phyloP scores from a whole-genome alignment of 2,113 vertebrate genomes.

The Antigone vipio region DNA sequence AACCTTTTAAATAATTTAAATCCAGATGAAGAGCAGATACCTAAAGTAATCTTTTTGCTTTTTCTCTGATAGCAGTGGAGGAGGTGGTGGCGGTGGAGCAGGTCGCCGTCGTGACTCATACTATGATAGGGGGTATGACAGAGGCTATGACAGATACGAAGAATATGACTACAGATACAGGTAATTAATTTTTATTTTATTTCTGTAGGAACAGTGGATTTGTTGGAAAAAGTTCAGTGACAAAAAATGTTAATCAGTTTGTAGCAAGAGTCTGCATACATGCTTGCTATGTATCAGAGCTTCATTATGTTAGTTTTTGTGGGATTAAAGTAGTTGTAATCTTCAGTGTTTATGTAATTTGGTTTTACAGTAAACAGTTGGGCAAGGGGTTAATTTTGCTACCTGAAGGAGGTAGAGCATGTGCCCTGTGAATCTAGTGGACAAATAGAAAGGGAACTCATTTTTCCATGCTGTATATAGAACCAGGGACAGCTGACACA shows the following conservation, averaged over 20 bases:
- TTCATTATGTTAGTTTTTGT: neutral
- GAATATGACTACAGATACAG: conserved; percentile 91
- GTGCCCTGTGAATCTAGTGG: neutral
- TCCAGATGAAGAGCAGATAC: neutral
- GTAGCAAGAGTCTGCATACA: neutral
- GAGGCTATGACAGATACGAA: conserved; percentile 89
- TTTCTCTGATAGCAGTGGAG: conserved; percentile 67
- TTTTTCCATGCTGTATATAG: conserved; percentile 31
- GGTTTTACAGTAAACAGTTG: neutral
- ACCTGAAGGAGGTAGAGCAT: neutral
- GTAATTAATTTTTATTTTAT: conserved; percentile 58
- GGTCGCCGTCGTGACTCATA: conserved; percentile 85
- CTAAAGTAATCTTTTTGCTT: neutral
- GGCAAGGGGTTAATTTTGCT: neutral
- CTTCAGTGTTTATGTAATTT: neutral
- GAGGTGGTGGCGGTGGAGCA: conserved; percentile 76
- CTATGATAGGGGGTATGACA: conserved; percentile 85
- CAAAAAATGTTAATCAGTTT: neutral
- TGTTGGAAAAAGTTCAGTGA: neutral
- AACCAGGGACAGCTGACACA: conserved; percentile 5
- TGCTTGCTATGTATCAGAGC: neutral
- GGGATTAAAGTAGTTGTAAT: neutral
- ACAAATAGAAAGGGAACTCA: neutral
- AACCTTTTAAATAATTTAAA: neutral
- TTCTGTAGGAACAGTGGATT: neutral